Base-by-base conservation (phyloP, 1,140 invertebrate genomes). In the Drosophila arawakana region DNA sequence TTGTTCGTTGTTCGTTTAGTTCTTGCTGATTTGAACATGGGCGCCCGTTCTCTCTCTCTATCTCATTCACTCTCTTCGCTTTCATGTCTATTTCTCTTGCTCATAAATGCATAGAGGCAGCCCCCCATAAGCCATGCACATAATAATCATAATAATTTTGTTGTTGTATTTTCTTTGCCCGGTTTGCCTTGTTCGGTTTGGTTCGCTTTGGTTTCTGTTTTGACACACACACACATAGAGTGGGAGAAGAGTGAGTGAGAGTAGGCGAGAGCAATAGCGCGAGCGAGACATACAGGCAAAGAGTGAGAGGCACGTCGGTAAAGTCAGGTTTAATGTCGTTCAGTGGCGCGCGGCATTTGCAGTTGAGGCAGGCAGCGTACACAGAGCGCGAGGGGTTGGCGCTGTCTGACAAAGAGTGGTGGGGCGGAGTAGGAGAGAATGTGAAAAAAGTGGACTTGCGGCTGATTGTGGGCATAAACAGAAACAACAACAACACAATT, bases 301-400 rank as follows among this genome's bases (percentile, higher is more conserved):
- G 54, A 50, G 49, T 21, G 57, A 60, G 43, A 47, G n/a, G 39
- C 50, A 60, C 10, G 46, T 54, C 60, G 69, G 66, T 81, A 90
- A 89, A 84, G 85, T 85, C 85, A 85, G 84, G 84, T 89, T 89
- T 89, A 89, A 89, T 89, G 81, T 89, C 84, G 81, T 81, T 89
- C 80, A 84, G 68, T 80, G 77, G 80, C 72, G 80, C 78, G 79
- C 66, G 66, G 57, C 80, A 61, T 74, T 89, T 77, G 76, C 70
- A 77, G 80, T 84, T 88, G 83, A 89, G 84, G 84, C 86, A 89
- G 84, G 81, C 80, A 72, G 65, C 57, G 35, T 10, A 1, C 10
- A 44, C n/a, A 30, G 41, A 13, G n/a, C 37, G n/a, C n/a, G 34
- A 11, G n/a, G 10, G 9, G 35, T 11, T 15, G 18, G 39, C 6